Evolutionary conservation across 2,113 vertebrate species (phyloP), one percentile per base, ranked within the genome.

Genomic region (Pogonocichla stellata): DNA sequence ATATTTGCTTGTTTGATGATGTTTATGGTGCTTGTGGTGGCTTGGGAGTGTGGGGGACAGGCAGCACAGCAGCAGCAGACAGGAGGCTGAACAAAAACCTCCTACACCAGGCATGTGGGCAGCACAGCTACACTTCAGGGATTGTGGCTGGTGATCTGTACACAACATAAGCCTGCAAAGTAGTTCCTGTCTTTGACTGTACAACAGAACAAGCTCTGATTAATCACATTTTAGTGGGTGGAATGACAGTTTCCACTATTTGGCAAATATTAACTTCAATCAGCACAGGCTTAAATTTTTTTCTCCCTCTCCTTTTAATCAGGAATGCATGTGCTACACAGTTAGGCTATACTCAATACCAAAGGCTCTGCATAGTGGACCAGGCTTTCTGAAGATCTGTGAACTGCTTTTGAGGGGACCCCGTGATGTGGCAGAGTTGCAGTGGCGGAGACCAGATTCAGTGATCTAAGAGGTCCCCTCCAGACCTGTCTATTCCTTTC

Each of bases 371-470:
- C 36, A 64, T 10, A 82, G 50, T 28, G 36, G 19, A 85, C 58
- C 91, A 81, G 31, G 22, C 29, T 88, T 88, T 83, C 64, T 77
- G 26, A 79, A 92, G 80, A 67, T 22, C 53, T 61, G 54, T 31
- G 19, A 90, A 77, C 42, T 54, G 23, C 36, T 71, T 69, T 69
- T 87, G 84, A 88, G 71, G 33, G 8, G 23, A 65, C 11, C 5
- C 29, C 90, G 28, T 90, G 79, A 86, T 78, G 54, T 70, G 38
- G 42, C 77, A 65, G 12, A n/a, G 38, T n/a, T 82, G 54, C 0
- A 0, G 58, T 58, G 90, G 58, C 9, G 3, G 69, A 65, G 56
- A 86, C 31, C 4, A 2, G 25, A 95, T 53, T 72, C 38, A 8
- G 34, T 80, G 54, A 83, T 62, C 62, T 57, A 65, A 40, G 74